Percentiles rank a stretch among this genome's conserved stretches.
These are phyloP conservation scores for Rhinogobius similis DNA, from an alignment of 2,113 vertebrate genomes.

Conservation along the genomic window DNA sequence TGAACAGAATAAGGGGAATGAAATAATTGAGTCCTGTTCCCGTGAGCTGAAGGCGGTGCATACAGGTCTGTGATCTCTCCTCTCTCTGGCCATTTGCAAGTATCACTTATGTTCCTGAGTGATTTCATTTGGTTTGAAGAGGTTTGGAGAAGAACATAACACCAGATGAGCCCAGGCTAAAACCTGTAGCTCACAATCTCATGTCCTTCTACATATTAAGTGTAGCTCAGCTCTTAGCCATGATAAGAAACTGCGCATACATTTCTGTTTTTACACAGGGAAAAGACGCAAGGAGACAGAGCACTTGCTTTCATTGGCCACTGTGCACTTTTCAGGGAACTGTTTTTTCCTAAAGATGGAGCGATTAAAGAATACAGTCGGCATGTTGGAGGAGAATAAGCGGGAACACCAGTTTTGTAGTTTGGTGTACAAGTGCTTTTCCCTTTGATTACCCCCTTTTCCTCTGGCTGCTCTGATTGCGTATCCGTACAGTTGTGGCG, in stretches of 20 bases:
- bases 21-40: slow-evolving; percentile 44
- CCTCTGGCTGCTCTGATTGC: slow-evolving; percentile 43
- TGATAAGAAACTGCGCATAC: slow-evolving; percentile 34
- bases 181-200: slow-evolving; percentile 41
- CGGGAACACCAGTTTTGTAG: slow-evolving; percentile 54
- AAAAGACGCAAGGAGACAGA: slow-evolving; percentile 1
- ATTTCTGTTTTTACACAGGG: slow-evolving; percentile 36
- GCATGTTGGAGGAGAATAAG: slow-evolving; percentile 48
- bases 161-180: slow-evolving; percentile 62
- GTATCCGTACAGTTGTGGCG: slow-evolving; percentile 38
- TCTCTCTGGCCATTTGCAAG: slow-evolving; percentile 58
- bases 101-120: slow-evolving; percentile 58
- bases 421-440: too few relatives aligned
- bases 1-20: slow-evolving; percentile 6
- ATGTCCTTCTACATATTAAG: slow-evolving; percentile 46
- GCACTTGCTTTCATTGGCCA: slow-evolving; percentile 50
- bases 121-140: slow-evolving; percentile 62
- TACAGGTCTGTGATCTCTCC: slow-evolving; percentile 51
- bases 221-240: slow-evolving; percentile 27
- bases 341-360: slow-evolving; percentile 58
- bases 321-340: slow-evolving; percentile 45
- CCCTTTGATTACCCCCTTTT: slow-evolving; percentile 52
- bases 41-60: slow-evolving; percentile 36
- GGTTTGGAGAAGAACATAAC: slow-evolving; percentile 52
- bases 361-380: slow-evolving; percentile 49